These are phyloP conservation scores for Epirrita christyi DNA, from an alignment of 2,888 invertebrate genomes.

Conservation along the genomic window DNA sequence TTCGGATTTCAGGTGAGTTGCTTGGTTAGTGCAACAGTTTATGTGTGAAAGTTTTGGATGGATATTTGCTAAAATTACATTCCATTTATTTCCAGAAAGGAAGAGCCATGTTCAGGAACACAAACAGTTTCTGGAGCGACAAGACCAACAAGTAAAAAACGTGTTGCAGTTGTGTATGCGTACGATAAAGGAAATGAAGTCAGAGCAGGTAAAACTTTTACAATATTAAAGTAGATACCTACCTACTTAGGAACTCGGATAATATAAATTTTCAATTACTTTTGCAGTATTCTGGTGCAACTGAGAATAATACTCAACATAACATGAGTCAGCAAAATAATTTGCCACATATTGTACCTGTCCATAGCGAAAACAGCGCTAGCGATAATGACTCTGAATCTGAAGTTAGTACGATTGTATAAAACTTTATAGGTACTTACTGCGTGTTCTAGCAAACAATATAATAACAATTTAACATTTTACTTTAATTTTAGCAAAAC, in stretches of 20 bases:
- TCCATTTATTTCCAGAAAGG: slow-evolving; percentile 47
- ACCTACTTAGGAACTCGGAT: neutral
- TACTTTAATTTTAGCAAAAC: slow-evolving; percentile 12
- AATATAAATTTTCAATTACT: neutral
- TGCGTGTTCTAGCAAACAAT: too few species aligned
- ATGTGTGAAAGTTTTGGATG: too few species aligned
- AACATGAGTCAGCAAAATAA: slow-evolving; percentile 25
- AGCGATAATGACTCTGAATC: slow-evolving; percentile 50
- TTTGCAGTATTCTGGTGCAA: slow-evolving; percentile 30
- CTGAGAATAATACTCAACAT: slow-evolving; percentile 20
- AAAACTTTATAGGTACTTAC: too few species aligned
- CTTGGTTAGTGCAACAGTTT: too few species aligned
- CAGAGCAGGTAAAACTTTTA: slow-evolving; percentile 46
- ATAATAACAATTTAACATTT: neutral
- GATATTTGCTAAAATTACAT: too few species aligned
- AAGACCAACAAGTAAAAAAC: slow-evolving; percentile 60
- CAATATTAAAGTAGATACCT: neutral
- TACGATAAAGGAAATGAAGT: slow-evolving; percentile 61
- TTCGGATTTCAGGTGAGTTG: slow-evolving; percentile 59
- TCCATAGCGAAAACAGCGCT: slow-evolving; percentile 39
- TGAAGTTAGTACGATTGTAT: slow-evolving; percentile 39
- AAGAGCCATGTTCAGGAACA: slow-evolving; percentile 57
- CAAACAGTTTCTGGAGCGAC: slow-evolving; percentile 53
- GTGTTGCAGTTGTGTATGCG: slow-evolving; percentile 61
- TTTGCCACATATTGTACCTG: slow-evolving; percentile 38